Evolutionary conservation across 2,797 vertebrate species (phyloP).

Genomic region (Poeciliopsis infans): DNA sequence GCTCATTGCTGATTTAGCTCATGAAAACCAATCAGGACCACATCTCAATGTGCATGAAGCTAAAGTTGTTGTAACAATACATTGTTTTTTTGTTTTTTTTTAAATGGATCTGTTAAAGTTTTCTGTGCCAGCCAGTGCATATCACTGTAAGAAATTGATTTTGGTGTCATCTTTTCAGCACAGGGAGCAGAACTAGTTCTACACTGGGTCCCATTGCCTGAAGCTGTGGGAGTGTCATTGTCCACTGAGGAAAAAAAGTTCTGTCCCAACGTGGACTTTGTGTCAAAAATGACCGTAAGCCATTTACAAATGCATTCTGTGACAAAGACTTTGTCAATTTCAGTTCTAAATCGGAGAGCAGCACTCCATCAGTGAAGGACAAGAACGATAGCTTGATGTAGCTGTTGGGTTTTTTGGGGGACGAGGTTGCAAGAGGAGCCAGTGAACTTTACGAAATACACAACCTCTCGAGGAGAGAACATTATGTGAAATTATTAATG

Average conservation of each 20-base stretch:
- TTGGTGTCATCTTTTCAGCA: too few species aligned
- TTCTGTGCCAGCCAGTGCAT: too few species aligned
- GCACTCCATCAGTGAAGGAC: neutral
- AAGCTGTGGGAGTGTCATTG: neutral
- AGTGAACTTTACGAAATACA: neutral
- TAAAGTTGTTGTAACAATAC: too few species aligned
- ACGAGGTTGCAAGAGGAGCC: neutral
- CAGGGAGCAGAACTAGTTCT: too few species aligned
- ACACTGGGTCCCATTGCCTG: neutral
- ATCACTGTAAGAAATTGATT: too few species aligned
- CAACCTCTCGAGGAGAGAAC: neutral
- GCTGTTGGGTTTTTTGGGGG: too few species aligned
- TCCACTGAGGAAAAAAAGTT: neutral
- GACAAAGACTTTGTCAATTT: neutral
- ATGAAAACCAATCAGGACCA: too few species aligned
- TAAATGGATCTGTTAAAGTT: too few species aligned
- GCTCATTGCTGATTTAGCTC: too few species aligned
- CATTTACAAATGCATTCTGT: neutral
- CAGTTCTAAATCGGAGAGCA: neutral
- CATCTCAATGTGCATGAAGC: too few species aligned
- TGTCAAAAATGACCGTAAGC: neutral
- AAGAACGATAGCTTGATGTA: neutral
- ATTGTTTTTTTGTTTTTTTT: too few species aligned
- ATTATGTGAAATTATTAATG: neutral
- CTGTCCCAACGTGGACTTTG: neutral